Conservation (phyloP, 2,797 vertebrate species). For the Schizothorax lantsangensis region DNA sequence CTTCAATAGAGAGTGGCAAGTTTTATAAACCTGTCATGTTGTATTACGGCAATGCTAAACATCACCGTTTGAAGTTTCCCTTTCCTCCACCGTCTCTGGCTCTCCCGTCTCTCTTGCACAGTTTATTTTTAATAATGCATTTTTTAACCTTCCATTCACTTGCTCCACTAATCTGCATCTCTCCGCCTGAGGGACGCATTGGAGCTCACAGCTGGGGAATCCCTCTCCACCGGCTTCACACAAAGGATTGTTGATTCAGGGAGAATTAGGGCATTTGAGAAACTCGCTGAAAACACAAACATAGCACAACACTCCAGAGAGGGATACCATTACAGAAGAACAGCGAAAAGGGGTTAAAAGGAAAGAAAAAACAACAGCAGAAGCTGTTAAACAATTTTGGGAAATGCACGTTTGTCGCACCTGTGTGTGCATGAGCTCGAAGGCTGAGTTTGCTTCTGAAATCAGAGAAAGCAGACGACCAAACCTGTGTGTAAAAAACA, state of each 20-base stretch:
- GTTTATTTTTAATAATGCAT: conserved; percentile 68
- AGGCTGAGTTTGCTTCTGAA: background rate
- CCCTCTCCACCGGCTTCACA: conserved; percentile 38
- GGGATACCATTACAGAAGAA: conserved; percentile 61
- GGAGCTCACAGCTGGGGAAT: conserved; percentile 67
- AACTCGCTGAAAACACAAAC: conserved; percentile 57
- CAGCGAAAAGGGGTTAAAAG: conserved; percentile 50
- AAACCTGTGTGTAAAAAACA: background rate
- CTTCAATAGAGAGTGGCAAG: conserved; percentile 74
- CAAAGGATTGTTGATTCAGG: conserved; percentile 63
- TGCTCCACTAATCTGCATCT: conserved; percentile 67
- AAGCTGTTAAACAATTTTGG: conserved; percentile 24
- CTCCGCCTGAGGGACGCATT: conserved; percentile 59
- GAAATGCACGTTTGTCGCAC: conserved; percentile 1
- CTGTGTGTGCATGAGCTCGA: background rate
- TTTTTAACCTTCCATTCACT: conserved; percentile 58
- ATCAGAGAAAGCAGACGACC: background rate
- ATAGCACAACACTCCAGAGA: conserved; percentile 63
- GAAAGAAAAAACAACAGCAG: conserved; percentile 53
- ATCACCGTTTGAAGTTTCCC: conserved; percentile 63
- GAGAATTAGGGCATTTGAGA: conserved; percentile 64
- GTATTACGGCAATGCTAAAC: conserved; percentile 66
- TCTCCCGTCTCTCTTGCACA: conserved; percentile 43
- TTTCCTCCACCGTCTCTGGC: conserved; percentile 41
- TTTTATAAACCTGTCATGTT: conserved; percentile 75